Conservation (phyloP, 2,888 invertebrate species). For the Ophioninae sp. region DNA sequence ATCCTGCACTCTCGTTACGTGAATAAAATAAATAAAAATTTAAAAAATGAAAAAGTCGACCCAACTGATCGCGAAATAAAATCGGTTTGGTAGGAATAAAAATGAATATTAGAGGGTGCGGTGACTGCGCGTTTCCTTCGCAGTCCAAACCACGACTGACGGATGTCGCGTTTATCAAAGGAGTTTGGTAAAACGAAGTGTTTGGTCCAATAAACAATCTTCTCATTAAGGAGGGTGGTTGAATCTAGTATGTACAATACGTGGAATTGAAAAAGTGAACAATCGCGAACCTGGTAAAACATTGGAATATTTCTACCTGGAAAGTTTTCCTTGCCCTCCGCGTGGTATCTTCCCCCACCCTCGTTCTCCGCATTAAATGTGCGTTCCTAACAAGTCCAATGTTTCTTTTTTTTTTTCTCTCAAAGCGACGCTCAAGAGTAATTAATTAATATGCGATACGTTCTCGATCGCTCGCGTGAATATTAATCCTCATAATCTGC, state of each 20-base stretch:
- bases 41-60: neutral
- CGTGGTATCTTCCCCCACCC: constrained; percentile 22
- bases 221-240: constrained; percentile 38
- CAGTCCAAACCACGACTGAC: constrained; percentile 42
- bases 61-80: neutral
- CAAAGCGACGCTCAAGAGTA: no score
- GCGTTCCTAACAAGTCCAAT: constrained; percentile 11
- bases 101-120: neutral
- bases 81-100: neutral
- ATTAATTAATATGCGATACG: no score
- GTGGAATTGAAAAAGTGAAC: constrained; percentile 33
- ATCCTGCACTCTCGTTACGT: neutral
- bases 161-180: constrained; percentile 29
- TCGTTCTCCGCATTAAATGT: neutral
- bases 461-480: neutral
- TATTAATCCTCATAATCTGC: neutral
- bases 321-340: constrained; percentile 28
- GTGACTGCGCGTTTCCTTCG: constrained; percentile 20
- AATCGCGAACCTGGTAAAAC: constrained; percentile 34
- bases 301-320: constrained; percentile 29
- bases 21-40: neutral
- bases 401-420: no score
- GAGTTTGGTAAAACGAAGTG: constrained; percentile 46
- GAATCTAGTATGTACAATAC: constrained; percentile 29
- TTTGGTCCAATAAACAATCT: constrained; percentile 54